Evolutionary conservation across 2,888 invertebrate genomes (phyloP).

Genomic region (Pyrrhia umbra): DNA sequence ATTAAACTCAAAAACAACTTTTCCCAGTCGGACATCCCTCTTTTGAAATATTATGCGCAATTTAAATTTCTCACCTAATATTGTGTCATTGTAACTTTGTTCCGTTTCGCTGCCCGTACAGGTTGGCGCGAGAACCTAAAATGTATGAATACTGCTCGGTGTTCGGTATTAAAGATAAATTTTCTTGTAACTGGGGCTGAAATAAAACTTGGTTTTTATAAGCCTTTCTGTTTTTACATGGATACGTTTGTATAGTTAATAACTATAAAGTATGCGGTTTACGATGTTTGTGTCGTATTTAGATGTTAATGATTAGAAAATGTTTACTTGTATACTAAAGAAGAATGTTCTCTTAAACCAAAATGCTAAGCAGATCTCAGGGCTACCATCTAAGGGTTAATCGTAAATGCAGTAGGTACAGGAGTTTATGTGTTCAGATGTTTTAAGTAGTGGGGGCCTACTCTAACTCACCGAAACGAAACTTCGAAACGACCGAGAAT

Average conservation of each 20-base stretch:
- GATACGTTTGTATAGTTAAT: slow-evolving; percentile 20
- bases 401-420: neutral
- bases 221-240: slow-evolving; percentile 16
- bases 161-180: slow-evolving; percentile 48
- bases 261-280: slow-evolving; percentile 31
- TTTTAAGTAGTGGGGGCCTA: no score
- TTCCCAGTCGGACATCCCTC: slow-evolving; percentile 16
- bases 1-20: slow-evolving; percentile 21
- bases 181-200: slow-evolving; percentile 26
- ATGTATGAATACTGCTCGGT: slow-evolving; percentile 38
- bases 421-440: no score
- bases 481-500: no score
- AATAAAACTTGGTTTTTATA: slow-evolving; percentile 39
- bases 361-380: neutral
- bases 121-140: slow-evolving; percentile 39
- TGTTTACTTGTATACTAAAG: neutral
- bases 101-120: slow-evolving; percentile 33
- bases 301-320: slow-evolving; percentile 16
- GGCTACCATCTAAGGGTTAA: neutral
- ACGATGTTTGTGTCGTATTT: slow-evolving; percentile 17
- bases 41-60: slow-evolving; percentile 55
- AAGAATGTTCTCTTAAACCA: neutral
- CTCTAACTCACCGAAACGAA: no score
- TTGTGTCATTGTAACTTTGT: slow-evolving; percentile 54
- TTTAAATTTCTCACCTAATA: slow-evolving; percentile 50